Evolutionary conservation across 2,113 vertebrate species (phyloP).

Genomic region (Siniperca chuatsi): DNA sequence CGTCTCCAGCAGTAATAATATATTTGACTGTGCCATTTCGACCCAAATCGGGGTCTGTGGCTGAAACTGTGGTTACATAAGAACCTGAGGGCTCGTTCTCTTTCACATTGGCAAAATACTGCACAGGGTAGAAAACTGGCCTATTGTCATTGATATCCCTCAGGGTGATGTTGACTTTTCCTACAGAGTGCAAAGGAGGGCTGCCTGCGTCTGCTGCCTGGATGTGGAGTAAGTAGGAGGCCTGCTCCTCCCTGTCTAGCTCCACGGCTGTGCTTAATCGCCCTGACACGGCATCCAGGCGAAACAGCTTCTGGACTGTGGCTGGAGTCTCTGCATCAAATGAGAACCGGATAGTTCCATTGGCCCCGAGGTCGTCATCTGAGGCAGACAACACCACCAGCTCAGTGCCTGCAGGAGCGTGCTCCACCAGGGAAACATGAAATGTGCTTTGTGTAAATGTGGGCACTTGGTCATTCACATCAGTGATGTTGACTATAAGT

Average conservation of each 20-base stretch:
- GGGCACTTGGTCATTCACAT: constrained; percentile 95
- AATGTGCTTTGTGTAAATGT: constrained; percentile 88
- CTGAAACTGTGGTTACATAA: constrained; percentile 90
- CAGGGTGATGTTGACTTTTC: constrained; percentile 90
- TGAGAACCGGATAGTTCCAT: constrained; percentile 93
- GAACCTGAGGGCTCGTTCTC: constrained; percentile 94
- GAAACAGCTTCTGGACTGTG: constrained; percentile 85
- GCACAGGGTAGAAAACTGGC: constrained; percentile 94
- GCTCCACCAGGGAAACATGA: constrained; percentile 89
- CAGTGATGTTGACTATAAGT: constrained; percentile 91
- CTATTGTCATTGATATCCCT: constrained; percentile 96
- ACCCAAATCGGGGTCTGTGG: constrained; percentile 92
- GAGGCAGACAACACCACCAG: constrained; percentile 89
- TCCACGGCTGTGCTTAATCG: constrained; percentile 87
- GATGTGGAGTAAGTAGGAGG: constrained; percentile 87
- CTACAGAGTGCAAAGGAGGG: constrained; percentile 88
- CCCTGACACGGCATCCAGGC: constrained; percentile 89
- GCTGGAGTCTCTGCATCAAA: constrained; percentile 88
- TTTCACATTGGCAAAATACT: constrained; percentile 96
- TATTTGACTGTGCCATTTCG: constrained; percentile 93
- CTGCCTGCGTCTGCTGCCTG: constrained; percentile 90
- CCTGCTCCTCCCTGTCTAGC: constrained; percentile 93
- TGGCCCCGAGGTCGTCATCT: constrained; percentile 94
- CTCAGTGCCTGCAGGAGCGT: constrained; percentile 89
- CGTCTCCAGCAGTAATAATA: constrained; percentile 92